Base-by-base conservation (phyloP, 2,888 invertebrate species). In the Pycnomerus fuliginosus region DNA sequence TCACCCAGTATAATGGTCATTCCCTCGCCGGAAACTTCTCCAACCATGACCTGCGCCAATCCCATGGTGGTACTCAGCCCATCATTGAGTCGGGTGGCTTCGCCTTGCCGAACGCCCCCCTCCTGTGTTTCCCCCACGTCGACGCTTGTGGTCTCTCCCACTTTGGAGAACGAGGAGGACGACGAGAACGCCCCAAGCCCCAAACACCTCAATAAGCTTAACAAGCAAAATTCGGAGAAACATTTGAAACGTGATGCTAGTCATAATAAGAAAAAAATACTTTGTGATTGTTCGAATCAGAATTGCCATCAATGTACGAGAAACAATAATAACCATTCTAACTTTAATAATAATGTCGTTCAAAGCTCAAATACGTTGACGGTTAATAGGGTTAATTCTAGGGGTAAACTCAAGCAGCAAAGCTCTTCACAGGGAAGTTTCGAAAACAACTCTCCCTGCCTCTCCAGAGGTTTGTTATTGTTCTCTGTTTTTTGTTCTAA, bases 391-490 rank as follows among this genome's bases (percentile, higher is more conserved):
- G 51, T 45, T 56, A 53, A 48, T 30, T 44, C 54, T n/a, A 61
- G 65, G 34, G 64, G 62, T 3, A 72, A 70, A 49, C 48, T 72
- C 30, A 58, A 66, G 44, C 73, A 73, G 45, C 73, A 73, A 47
- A 70, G 69, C 52, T 72, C 72, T 8, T 71, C 58, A 25, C 68
- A 68, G 52, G 69, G 70, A 38, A 78, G 77, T 61, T 74, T 75
- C 52, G 77, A 77, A 42, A 74, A 74, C 44, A 74, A 73, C 50
- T 77, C 78, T 36, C 77, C 78, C 16, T 77, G 77, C 58, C 74
- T 79, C 61, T 78, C 78, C 56, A 74, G 78, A 74, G 78, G 78
- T 77, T 68, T 61, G 65, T 39, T 16, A 20, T 24, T 4, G 4
- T 7, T 28, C 28, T 28, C 12, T 11, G 28, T 10, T 11, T 10